Percentiles rank a stretch among this genome's conserved stretches.
phyloP scores from a whole-genome alignment of 2,797 vertebrate species.

The Myoxocephalus aenaeus region DNA sequence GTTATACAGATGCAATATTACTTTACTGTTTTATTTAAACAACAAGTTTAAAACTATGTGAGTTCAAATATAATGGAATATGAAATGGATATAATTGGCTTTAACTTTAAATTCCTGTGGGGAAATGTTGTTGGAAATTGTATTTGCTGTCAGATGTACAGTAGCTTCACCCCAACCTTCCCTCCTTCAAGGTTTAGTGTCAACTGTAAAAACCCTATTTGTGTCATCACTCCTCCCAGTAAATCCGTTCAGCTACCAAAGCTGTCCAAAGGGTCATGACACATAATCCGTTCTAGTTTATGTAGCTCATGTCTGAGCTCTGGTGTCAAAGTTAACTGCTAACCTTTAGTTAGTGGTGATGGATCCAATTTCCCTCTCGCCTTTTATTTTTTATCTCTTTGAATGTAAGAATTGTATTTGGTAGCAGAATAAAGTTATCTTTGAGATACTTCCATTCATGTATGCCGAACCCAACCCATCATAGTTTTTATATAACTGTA shows the following conservation, averaged over 20 bases:
- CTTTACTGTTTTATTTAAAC: not conserved
- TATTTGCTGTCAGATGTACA: too few relatives aligned
- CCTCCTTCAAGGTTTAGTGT: not conserved
- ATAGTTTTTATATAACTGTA: too few relatives aligned
- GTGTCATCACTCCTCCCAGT: constrained; percentile 19
- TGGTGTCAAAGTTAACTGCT: constrained; percentile 19
- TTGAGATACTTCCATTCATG: not conserved
- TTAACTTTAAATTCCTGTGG: not conserved
- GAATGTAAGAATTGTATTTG: not conserved
- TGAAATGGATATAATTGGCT: not conserved
- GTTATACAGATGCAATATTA: not conserved
- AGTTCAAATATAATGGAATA: not conserved
- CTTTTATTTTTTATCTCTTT: not conserved
- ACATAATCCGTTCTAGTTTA: constrained; percentile 7
- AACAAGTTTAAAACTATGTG: not conserved
- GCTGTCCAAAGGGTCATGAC: not conserved
- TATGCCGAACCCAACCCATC: too few relatives aligned
- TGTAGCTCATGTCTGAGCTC: constrained; percentile 11
- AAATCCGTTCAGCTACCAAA: constrained; percentile 26
- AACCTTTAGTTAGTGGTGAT: constrained; percentile 19
- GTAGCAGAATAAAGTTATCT: not conserved
- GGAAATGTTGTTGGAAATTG: not conserved
- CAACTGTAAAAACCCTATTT: constrained; percentile 1
- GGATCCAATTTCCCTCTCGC: constrained; percentile 3
- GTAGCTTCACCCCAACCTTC: not conserved